Conservation (phyloP, 2,797 vertebrate species). For the Sebastes matsubarae region DNA sequence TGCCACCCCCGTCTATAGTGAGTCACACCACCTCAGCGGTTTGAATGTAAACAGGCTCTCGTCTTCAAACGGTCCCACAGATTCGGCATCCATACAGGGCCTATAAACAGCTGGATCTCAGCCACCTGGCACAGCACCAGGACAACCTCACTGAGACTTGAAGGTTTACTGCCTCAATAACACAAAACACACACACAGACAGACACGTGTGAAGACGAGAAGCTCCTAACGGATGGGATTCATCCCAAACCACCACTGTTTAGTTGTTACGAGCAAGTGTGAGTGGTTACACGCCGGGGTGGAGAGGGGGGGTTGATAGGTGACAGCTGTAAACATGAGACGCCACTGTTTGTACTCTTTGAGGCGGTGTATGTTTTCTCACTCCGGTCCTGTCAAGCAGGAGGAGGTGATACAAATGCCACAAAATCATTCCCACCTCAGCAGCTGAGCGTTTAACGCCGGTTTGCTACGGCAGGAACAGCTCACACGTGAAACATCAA, state of each 20-base stretch:
- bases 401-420: conserved; percentile 35
- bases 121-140: conserved; percentile 65
- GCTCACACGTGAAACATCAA: conserved; percentile 36
- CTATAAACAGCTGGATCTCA: conserved; percentile 60
- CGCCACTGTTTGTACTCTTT: conserved; percentile 64
- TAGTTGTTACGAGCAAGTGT: conserved; percentile 58
- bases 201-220: conserved; percentile 54
- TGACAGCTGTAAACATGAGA: conserved; percentile 66
- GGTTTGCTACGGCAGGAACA: background rate
- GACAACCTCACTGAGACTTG: conserved; percentile 26
- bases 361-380: conserved; percentile 57
- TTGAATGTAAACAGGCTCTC: conserved; percentile 73
- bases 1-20: conserved; percentile 24
- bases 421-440: conserved; percentile 45
- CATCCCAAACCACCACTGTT: conserved; percentile 44
- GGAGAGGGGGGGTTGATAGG: conserved; percentile 18
- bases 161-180: conserved; percentile 59
- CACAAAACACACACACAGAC: conserved; percentile 49
- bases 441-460: conserved; percentile 42
- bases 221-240: conserved; percentile 40
- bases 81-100: conserved; percentile 26
- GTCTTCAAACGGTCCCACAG: conserved; percentile 56
- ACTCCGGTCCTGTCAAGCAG: conserved; percentile 43
- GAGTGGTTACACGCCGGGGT: conserved; percentile 20
- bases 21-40: conserved; percentile 62